Evolutionary conservation across 2,888 invertebrate genomes (phyloP).

Genomic region (Dusona sp.): DNA sequence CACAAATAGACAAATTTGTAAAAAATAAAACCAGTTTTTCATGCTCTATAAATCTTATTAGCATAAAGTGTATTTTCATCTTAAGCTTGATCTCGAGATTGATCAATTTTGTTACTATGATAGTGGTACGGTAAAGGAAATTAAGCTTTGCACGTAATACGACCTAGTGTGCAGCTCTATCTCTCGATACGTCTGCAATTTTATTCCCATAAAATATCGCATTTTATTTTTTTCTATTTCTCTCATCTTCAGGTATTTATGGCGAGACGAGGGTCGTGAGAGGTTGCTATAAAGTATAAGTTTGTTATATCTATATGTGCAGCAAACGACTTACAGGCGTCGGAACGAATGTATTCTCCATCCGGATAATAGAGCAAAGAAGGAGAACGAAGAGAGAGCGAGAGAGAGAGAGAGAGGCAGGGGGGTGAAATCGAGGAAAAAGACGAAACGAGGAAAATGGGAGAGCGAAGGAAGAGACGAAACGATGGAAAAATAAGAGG

Average conservation of each 20-base stretch:
- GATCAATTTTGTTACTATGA: constrained; percentile 30
- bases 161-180: constrained; percentile 6
- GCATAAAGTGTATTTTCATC: neutral
- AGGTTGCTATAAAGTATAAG: constrained; percentile 38
- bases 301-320: neutral
- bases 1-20: neutral
- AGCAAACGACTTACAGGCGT: constrained; percentile 47
- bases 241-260: constrained; percentile 45
- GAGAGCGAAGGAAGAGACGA: constrained; percentile 1
- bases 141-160: constrained; percentile 29
- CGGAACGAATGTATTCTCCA: constrained; percentile 27
- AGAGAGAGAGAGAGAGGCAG: constrained; percentile 26
- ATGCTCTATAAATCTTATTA: neutral
- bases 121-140: neutral
- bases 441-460: constrained; percentile 5
- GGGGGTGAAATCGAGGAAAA: constrained; percentile 8
- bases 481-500: constrained; percentile 27
- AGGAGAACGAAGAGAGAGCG: neutral
- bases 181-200: constrained; percentile 39
- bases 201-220: constrained; percentile 20
- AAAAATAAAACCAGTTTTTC: neutral
- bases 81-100: constrained; percentile 14
- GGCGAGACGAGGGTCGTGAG: constrained; percentile 29
- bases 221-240: constrained; percentile 14
- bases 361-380: constrained; percentile 40